These are phyloP conservation scores for Tetramorium simillimum DNA, from an alignment of 1,140 invertebrate genomes.

Conservation along the genomic window DNA sequence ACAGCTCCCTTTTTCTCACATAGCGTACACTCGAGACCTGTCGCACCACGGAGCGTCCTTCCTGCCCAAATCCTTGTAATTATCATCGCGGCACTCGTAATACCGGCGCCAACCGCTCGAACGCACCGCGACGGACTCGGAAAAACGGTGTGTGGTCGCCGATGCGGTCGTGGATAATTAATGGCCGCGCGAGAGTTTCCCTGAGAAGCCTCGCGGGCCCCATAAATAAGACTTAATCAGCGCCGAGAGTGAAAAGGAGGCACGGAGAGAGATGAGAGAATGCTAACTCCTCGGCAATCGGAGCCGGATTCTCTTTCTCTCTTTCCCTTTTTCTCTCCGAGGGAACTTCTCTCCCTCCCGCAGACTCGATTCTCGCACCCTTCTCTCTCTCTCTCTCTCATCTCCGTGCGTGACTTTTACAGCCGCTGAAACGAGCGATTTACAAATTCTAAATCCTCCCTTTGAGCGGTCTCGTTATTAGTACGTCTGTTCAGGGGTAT, in stretches of 20 bases:
- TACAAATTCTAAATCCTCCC: slow-evolving; percentile 21
- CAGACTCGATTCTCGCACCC: slow-evolving; percentile 14
- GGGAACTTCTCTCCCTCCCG: neutral
- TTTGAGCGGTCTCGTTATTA: slow-evolving; percentile 15
- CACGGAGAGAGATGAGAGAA: neutral
- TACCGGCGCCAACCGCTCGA: slow-evolving; percentile 11
- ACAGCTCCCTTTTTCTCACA: neutral
- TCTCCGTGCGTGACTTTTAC: slow-evolving; percentile 15
- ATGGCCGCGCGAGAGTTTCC: slow-evolving; percentile 25
- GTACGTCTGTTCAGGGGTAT: neutral
- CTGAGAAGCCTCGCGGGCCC: neutral
- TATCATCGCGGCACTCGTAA: neutral
- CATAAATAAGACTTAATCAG: slow-evolving; percentile 57
- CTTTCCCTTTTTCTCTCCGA: neutral
- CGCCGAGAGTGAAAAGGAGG: neutral
- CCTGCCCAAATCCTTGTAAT: neutral
- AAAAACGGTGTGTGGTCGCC: slow-evolving; percentile 3
- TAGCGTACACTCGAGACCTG: neutral
- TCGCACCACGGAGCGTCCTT: neutral
- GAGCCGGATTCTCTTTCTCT: neutral
- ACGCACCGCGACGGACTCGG: neutral
- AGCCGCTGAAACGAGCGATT: slow-evolving; percentile 22
- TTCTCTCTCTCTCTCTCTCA: neutral
- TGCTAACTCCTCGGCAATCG: neutral
- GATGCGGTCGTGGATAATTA: slow-evolving; percentile 39